Conservation (phyloP, 2,797 vertebrate species). For the Siniperca undulata region DNA sequence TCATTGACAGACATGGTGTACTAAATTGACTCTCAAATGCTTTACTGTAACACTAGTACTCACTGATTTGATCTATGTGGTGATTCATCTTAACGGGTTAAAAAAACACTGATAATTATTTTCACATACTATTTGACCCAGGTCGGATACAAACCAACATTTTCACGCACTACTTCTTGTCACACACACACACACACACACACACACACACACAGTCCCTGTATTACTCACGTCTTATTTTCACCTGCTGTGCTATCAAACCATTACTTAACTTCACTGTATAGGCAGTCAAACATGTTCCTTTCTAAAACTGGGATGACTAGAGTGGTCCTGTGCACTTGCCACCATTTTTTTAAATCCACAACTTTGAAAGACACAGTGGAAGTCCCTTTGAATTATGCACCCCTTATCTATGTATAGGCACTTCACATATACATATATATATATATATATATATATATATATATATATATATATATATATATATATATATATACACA, state of each 20-base stretch:
- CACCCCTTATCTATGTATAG: slow-evolving; percentile 44
- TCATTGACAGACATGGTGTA: slow-evolving; percentile 41
- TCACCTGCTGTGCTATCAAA: slow-evolving; percentile 58
- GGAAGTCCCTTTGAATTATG: slow-evolving; percentile 45
- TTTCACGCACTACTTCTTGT: slow-evolving; percentile 53
- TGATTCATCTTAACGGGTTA: slow-evolving; percentile 56
- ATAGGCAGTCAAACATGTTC: slow-evolving; percentile 44
- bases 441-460: background rate
- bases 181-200: slow-evolving; percentile 22
- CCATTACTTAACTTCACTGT: slow-evolving; percentile 60
- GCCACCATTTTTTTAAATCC: slow-evolving; percentile 41
- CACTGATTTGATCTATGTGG: slow-evolving; percentile 48
- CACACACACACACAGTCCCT: slow-evolving; percentile 38
- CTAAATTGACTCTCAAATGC: slow-evolving; percentile 29
- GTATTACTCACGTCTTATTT: slow-evolving; percentile 61
- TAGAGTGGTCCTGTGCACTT: slow-evolving; percentile 41
- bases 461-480: slow-evolving; percentile 64
- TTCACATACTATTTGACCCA: slow-evolving; percentile 74
- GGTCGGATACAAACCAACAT: slow-evolving; percentile 37
- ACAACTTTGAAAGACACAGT: slow-evolving; percentile 50
- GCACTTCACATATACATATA: slow-evolving; percentile 73
- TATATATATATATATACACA: slow-evolving; percentile 77
- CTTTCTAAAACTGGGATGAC: slow-evolving; percentile 52
- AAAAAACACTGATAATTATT: slow-evolving; percentile 56
- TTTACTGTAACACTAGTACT: slow-evolving; percentile 59